phyloP scores from a whole-genome alignment of 1,140 invertebrate species.

The Dryas iulia region DNA sequence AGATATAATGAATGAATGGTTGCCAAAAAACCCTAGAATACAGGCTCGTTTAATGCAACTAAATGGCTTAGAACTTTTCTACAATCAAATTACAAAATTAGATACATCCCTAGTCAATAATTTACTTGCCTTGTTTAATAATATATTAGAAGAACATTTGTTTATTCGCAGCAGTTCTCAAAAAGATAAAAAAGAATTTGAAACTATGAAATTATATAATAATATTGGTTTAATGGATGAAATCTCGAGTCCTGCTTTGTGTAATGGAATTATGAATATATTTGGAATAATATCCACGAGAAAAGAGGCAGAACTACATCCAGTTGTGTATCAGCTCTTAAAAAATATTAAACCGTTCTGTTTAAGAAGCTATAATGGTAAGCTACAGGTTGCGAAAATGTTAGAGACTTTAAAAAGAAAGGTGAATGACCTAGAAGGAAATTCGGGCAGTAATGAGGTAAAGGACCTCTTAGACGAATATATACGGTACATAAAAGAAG shows the following conservation, averaged over 20 bases:
- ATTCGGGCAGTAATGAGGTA: not conserved
- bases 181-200: conserved; percentile 34
- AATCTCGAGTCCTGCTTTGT: conserved; percentile 48
- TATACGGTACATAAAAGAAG: not conserved
- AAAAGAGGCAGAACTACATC: conserved; percentile 33
- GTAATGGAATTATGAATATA: conserved; percentile 58
- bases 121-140: conserved; percentile 58
- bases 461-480: not conserved
- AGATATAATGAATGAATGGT: conserved; percentile 54
- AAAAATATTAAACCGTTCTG: conserved; percentile 57
- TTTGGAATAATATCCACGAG: conserved; percentile 40
- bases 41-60: conserved; percentile 62
- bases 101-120: conserved; percentile 41
- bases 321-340: conserved; percentile 44
- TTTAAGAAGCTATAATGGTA: conserved; percentile 41
- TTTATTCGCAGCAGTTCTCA: conserved; percentile 33
- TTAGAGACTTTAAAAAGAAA: conserved; percentile 40
- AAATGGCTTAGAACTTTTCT: conserved; percentile 61
- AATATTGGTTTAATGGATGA: conserved; percentile 59
- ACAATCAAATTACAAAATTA: conserved; percentile 55
- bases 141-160: conserved; percentile 58
- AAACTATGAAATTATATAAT: conserved; percentile 47
- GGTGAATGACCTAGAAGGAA: not conserved
- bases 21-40: conserved; percentile 55
- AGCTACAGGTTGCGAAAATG: conserved; percentile 35